Conservation (phyloP, 1,140 invertebrate genomes). For the Papilio polytes region DNA sequence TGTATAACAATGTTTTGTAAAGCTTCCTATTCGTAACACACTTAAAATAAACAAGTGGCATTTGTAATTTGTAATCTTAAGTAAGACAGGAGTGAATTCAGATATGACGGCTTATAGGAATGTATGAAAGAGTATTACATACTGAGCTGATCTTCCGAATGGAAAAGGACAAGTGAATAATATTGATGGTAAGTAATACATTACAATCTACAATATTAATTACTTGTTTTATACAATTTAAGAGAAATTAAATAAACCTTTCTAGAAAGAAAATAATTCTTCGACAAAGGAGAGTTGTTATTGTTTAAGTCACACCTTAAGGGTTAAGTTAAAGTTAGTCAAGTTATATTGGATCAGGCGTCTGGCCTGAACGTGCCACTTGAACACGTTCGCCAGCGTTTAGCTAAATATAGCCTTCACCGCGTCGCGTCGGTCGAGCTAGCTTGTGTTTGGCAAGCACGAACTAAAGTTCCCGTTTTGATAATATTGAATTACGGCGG, state of each 20-base stretch:
- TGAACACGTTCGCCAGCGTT: slow-evolving; percentile 36
- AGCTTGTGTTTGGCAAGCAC: slow-evolving; percentile 13
- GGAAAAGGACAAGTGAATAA: no score
- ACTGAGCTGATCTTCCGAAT: no score
- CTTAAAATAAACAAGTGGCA: neutral
- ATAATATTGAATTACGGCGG: slow-evolving; percentile 14
- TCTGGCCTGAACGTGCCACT: slow-evolving; percentile 38
- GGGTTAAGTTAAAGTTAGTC: slow-evolving; percentile 16
- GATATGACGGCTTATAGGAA: no score
- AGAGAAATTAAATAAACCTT: neutral
- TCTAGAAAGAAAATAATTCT: neutral
- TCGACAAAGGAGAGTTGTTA: slow-evolving; percentile 23
- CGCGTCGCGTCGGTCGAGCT: neutral
- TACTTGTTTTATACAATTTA: no score
- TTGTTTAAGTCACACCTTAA: slow-evolving; percentile 23
- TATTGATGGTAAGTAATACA: neutral
- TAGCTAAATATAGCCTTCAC: slow-evolving; percentile 40
- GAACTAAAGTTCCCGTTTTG: slow-evolving; percentile 21
- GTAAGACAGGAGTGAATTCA: no score
- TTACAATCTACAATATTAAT: neutral
- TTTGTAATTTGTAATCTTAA: neutral
- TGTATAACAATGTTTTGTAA: neutral
- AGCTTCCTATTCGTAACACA: neutral
- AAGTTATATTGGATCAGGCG: slow-evolving; percentile 13
- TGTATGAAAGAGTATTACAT: no score